Evolutionary conservation across 2,113 vertebrate species (phyloP).

Genomic region (Gadus chalcogrammus): DNA sequence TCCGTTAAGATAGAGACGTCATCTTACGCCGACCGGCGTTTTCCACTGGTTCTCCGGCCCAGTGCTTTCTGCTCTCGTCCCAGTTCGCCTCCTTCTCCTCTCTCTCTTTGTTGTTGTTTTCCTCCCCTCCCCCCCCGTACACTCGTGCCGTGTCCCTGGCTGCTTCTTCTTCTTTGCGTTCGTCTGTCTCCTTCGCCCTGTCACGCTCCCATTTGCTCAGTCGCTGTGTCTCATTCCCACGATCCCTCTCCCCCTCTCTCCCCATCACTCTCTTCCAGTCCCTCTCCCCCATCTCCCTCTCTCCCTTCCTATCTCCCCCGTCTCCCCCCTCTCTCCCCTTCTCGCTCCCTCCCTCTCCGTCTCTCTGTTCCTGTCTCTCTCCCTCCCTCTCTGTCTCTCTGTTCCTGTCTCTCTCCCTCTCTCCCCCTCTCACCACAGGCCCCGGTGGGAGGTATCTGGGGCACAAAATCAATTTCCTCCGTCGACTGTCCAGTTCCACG

Average conservation of each 20-base stretch:
- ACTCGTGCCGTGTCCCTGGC: too few species aligned
- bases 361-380: too few species aligned
- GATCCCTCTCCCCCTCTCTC: constrained; percentile 5
- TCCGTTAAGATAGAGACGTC: too few species aligned
- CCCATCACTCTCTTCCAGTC: too few species aligned
- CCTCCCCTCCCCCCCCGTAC: neutral
- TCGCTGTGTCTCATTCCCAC: too few species aligned
- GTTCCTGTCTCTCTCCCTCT: constrained; percentile 15
- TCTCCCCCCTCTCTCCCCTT: neutral
- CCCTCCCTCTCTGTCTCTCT: neutral
- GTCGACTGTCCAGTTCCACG: constrained; percentile 24
- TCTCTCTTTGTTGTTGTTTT: constrained; percentile 9
- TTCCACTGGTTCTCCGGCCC: too few species aligned
- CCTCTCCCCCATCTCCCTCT: neutral
- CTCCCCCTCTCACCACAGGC: constrained; percentile 15
- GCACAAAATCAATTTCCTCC: constrained; percentile 68
- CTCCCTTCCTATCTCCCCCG: neutral
- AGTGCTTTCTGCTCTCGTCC: neutral
- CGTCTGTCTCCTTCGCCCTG: too few species aligned
- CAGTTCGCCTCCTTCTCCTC: constrained; percentile 15
- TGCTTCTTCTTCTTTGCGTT: too few species aligned
- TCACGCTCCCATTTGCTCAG: too few species aligned
- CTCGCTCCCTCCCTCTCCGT: neutral
- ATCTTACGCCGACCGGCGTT: too few species aligned
- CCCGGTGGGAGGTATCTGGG: constrained; percentile 43